Conservation (phyloP, 2,113 vertebrate genomes). For the Cavia porcellus region DNA sequence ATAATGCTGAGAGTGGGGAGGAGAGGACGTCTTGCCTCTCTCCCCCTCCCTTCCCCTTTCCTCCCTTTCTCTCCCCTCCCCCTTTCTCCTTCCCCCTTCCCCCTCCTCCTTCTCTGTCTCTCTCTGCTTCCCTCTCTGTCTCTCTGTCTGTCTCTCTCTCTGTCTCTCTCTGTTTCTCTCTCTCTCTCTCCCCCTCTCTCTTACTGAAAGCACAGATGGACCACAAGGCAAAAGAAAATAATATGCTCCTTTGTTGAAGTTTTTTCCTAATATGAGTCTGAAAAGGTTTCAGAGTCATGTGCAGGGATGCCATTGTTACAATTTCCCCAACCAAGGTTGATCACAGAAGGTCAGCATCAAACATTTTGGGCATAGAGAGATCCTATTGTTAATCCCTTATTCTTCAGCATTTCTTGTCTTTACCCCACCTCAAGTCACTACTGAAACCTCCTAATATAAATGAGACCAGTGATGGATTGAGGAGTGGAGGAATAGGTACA, state of each 20-base stretch:
- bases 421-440: neutral
- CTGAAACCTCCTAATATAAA: conserved; percentile 16
- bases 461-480: neutral
- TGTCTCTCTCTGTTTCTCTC: neutral
- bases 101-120: neutral
- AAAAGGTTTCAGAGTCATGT: neutral
- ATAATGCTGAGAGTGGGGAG: conserved; percentile 70
- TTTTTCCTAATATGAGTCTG: neutral
- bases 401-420: neutral
- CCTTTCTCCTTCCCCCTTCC: neutral
- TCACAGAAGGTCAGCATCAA: neutral
- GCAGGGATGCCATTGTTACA: neutral
- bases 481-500: neutral
- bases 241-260: neutral
- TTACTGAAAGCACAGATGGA: conserved; percentile 40
- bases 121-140: neutral
- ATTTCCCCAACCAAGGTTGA: neutral
- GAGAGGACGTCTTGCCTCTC: neutral
- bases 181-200: neutral
- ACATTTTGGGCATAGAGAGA: neutral
- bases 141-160: neutral
- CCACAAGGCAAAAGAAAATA: conserved; percentile 37
- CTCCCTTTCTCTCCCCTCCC: neutral
- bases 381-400: neutral
- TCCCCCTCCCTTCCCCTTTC: neutral